A percentile compares a stretch with the other conserved stretches of the same genome.
These are phyloP conservation scores for Bilobella aurantiaca DNA, from an alignment of 1,140 invertebrate genomes.

Conservation along the genomic window DNA sequence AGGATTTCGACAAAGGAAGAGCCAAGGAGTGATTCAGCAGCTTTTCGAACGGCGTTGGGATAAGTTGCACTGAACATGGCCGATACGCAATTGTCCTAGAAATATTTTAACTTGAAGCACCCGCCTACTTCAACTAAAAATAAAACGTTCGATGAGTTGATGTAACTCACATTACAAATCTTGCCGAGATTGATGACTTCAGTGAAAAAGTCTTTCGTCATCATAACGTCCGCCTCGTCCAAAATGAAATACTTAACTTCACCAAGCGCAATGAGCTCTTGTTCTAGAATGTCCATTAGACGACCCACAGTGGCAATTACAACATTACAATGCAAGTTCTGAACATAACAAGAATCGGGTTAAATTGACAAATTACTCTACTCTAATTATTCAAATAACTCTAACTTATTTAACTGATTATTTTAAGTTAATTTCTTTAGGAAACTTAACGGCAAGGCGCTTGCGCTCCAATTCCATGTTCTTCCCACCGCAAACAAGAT, in stretches of 20 bases:
- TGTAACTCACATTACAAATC: constrained; percentile 47
- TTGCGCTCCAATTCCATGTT: constrained; percentile 58
- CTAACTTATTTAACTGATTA: too few species aligned
- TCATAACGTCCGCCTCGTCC: constrained; percentile 95
- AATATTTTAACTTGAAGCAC: constrained; percentile 18
- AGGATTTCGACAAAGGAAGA: constrained; percentile 72
- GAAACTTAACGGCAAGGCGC: constrained; percentile 47
- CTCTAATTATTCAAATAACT: too few species aligned
- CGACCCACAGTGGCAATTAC: constrained; percentile 89
- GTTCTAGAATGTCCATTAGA: constrained; percentile 70
- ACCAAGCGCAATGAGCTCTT: constrained; percentile 59
- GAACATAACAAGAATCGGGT: neutral
- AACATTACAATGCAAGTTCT: constrained; percentile 49
- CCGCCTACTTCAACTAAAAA: neutral
- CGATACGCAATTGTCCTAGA: constrained; percentile 57
- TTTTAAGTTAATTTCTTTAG: too few species aligned
- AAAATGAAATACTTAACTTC: constrained; percentile 70
- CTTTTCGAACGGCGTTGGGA: constrained; percentile 64
- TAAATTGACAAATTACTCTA: too few species aligned
- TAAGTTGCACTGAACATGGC: constrained; percentile 92
- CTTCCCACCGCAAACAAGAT: constrained; percentile 69
- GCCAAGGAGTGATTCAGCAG: constrained; percentile 54
- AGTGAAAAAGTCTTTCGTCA: constrained; percentile 79
- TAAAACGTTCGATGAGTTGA: neutral
- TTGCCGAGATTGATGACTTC: constrained; percentile 64